A percentile compares a stretch with the other conserved stretches of the same genome.
Conservation (phyloP, 2,888 invertebrate species). For the Nomada ruficornis region DNA sequence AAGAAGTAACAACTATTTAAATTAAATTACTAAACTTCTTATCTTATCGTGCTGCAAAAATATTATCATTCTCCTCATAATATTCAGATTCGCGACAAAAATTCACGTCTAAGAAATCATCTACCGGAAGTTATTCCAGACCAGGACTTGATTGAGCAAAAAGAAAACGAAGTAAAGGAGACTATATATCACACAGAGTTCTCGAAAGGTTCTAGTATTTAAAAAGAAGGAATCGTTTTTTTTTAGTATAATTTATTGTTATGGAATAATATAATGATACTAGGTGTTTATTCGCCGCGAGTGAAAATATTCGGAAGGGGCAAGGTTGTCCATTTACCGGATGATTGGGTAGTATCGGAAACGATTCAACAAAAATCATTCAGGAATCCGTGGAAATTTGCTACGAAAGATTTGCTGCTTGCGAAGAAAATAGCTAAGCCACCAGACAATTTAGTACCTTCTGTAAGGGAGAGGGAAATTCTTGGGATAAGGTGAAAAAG, state of each 20-base stretch:
- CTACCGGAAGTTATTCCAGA: slow-evolving; percentile 61
- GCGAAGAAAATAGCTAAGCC: slow-evolving; percentile 53
- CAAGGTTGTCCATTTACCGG: slow-evolving; percentile 63
- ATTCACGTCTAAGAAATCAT: slow-evolving; percentile 57
- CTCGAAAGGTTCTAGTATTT: slow-evolving; percentile 45
- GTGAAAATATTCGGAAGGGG: slow-evolving; percentile 35
- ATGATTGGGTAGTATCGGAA: slow-evolving; percentile 73
- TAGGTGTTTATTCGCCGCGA: slow-evolving; percentile 39
- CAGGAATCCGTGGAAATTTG: slow-evolving; percentile 69
- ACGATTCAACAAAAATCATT: slow-evolving; percentile 71
- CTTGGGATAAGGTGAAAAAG: slow-evolving; percentile 69
- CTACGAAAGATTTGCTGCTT: slow-evolving; percentile 33
- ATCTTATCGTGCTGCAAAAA: not conserved
- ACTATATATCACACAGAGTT: slow-evolving; percentile 73
- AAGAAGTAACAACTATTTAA: slow-evolving; percentile 10
- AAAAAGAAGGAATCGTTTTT: not conserved
- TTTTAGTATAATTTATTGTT: not conserved
- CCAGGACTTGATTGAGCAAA: slow-evolving; percentile 68
- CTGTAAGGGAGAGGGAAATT: slow-evolving; percentile 72
- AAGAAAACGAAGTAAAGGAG: slow-evolving; percentile 61
- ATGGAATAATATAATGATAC: not conserved
- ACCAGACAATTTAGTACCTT: slow-evolving; percentile 66
- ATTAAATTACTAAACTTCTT: not conserved
- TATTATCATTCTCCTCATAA: not conserved
- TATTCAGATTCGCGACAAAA: slow-evolving; percentile 65